Conservation (phyloP, 2,113 vertebrate species). For the Chloroceryle aenea region DNA sequence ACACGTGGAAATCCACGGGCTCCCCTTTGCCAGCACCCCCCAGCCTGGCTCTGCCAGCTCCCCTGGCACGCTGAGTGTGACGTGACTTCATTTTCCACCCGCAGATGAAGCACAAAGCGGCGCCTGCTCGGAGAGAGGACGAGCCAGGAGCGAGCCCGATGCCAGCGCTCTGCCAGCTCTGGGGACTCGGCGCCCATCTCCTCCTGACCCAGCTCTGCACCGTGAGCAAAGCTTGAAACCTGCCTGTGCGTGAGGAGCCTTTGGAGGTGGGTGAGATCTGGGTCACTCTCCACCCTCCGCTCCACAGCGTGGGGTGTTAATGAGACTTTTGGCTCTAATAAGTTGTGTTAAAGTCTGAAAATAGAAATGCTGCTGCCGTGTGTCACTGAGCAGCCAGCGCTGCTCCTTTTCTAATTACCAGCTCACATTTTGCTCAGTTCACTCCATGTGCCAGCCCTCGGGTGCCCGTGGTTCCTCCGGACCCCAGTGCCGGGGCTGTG, state of each 20-base stretch:
- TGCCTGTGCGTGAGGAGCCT: rapidly evolving
- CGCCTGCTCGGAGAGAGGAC: background rate
- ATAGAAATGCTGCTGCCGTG: background rate
- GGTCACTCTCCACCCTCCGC: background rate
- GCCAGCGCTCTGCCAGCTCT: background rate
- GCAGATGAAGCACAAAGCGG: rapidly evolving
- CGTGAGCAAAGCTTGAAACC: background rate
- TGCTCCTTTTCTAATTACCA: background rate
- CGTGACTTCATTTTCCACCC: background rate
- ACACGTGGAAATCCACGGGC: background rate
- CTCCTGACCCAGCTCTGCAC: background rate
- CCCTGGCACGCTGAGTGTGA: rapidly evolving
- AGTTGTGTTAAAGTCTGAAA: background rate
- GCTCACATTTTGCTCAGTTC: background rate
- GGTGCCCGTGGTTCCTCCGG: background rate
- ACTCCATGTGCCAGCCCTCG: background rate
- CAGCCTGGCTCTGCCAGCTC: background rate
- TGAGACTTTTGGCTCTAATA: background rate
- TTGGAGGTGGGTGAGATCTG: background rate
- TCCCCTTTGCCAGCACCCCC: background rate
- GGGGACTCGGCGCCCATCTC: rapidly evolving
- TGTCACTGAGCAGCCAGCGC: background rate
- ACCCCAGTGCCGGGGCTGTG: background rate
- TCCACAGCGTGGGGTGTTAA: background rate
- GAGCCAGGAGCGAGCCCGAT: too few relatives aligned